Conservation (phyloP, 1,140 invertebrate genomes). For the Drosophila repleta region DNA sequence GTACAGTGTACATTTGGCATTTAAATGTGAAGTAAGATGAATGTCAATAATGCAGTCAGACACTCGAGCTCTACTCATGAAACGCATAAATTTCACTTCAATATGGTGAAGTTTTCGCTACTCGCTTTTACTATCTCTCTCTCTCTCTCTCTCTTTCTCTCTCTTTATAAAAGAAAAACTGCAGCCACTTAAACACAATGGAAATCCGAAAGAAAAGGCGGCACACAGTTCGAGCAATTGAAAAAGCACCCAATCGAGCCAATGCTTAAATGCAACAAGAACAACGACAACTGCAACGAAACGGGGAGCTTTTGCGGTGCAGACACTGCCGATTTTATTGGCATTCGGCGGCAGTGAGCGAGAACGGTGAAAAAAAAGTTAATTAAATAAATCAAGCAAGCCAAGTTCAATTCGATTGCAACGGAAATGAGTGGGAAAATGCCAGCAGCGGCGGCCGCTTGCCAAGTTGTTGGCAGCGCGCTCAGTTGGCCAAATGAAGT, state of each 20-base stretch:
- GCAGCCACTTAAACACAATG: constrained; percentile 64
- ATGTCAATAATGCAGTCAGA: constrained; percentile 1
- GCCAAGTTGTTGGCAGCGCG: constrained; percentile 10
- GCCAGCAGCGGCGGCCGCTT: constrained; percentile 31
- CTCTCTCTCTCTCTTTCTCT: neutral
- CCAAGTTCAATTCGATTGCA: constrained; percentile 78
- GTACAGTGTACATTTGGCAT: neutral
- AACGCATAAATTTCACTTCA: constrained; percentile 38
- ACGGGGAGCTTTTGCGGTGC: constrained; percentile 40
- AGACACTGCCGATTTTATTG: constrained; percentile 54
- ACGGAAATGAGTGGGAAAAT: constrained; percentile 78
- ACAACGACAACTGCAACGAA: neutral
- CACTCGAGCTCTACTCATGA: constrained; percentile 18
- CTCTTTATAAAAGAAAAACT: constrained; percentile 40
- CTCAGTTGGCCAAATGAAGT: constrained; percentile 66
- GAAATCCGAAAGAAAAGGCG: constrained; percentile 29
- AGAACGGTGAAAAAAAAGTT: constrained; percentile 58
- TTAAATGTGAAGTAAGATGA: neutral
- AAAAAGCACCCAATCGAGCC: constrained; percentile 16
- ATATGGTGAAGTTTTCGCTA: constrained; percentile 11
- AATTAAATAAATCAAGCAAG: constrained; percentile 81
- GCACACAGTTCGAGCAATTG: constrained; percentile 27
- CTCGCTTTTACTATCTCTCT: neutral
- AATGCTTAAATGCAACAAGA: constrained; percentile 18
- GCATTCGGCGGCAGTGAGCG: constrained; percentile 18